Conservation (phyloP, 1,140 invertebrate species). For the Tetramorium alpestre region DNA sequence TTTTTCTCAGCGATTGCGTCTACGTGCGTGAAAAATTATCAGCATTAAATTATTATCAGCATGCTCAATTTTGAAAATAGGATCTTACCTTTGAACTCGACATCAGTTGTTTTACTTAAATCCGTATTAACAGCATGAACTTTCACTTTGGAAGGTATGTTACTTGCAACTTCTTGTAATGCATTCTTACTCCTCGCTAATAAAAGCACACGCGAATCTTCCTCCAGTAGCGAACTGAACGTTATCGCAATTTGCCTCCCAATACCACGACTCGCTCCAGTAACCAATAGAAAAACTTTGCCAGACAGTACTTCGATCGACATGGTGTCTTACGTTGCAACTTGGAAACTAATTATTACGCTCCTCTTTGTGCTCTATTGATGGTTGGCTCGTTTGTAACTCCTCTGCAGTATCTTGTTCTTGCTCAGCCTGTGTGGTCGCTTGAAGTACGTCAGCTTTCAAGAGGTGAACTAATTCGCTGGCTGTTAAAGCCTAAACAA, state of each 20-base stretch:
- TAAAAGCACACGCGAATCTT: conserved; percentile 90
- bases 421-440: conserved; percentile 63
- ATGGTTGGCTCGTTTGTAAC: conserved; percentile 68
- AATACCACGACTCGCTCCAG: conserved; percentile 96
- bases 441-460: conserved; percentile 85
- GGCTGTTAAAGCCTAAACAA: conserved; percentile 83
- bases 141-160: conserved; percentile 76
- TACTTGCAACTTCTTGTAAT: conserved; percentile 88
- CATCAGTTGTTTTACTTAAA: conserved; percentile 85
- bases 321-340: conserved; percentile 59
- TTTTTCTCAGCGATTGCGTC: not conserved
- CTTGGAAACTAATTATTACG: conserved; percentile 2
- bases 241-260: conserved; percentile 86
- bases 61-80: not conserved
- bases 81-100: conserved; percentile 83
- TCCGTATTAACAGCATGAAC: conserved; percentile 85
- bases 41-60: not conserved
- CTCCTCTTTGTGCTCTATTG: not conserved
- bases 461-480: conserved; percentile 86
- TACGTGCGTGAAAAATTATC: not conserved
- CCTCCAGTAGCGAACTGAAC: conserved; percentile 87
- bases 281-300: conserved; percentile 89
- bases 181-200: conserved; percentile 90
- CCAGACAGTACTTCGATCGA: conserved; percentile 79
- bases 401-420: conserved; percentile 62